Conservation (phyloP, 1,140 invertebrate species). For the Megalopta genalis region DNA sequence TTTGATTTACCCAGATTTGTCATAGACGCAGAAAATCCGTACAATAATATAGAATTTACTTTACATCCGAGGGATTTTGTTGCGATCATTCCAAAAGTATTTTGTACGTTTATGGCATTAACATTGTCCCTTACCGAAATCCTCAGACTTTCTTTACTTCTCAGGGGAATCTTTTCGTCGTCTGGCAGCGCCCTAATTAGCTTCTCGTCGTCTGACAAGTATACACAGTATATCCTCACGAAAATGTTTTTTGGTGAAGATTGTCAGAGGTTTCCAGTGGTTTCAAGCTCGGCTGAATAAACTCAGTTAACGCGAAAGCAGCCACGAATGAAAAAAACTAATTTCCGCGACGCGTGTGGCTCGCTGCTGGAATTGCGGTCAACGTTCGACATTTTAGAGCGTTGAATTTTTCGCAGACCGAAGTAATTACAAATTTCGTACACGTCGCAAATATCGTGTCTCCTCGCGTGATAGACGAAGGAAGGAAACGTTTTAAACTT, state of each 20-base stretch:
- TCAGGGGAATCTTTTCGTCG: not conserved
- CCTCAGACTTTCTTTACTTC: not conserved
- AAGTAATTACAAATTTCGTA: constrained; percentile 31
- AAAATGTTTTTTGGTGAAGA: not conserved
- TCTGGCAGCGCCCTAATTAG: constrained; percentile 6
- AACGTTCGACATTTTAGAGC: constrained; percentile 24
- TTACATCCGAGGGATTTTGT: too few species aligned
- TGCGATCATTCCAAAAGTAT: too few species aligned
- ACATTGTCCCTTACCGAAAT: not conserved
- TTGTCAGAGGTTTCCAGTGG: not conserved
- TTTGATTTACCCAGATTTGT: too few species aligned
- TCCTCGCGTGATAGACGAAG: not conserved
- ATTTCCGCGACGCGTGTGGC: not conserved
- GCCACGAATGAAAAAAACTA: not conserved
- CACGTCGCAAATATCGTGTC: not conserved
- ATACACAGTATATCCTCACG: not conserved
- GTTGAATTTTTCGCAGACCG: not conserved
- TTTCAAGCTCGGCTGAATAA: not conserved
- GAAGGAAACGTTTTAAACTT: constrained; percentile 10
- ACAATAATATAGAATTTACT: too few species aligned
- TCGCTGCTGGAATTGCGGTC: constrained; percentile 6
- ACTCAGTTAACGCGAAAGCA: not conserved
- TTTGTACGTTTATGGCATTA: too few species aligned
- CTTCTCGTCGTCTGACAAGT: not conserved
- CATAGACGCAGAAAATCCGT: too few species aligned